These are phyloP conservation scores for Andrena bucephala DNA, from an alignment of 2,888 invertebrate genomes.

Conservation along the genomic window DNA sequence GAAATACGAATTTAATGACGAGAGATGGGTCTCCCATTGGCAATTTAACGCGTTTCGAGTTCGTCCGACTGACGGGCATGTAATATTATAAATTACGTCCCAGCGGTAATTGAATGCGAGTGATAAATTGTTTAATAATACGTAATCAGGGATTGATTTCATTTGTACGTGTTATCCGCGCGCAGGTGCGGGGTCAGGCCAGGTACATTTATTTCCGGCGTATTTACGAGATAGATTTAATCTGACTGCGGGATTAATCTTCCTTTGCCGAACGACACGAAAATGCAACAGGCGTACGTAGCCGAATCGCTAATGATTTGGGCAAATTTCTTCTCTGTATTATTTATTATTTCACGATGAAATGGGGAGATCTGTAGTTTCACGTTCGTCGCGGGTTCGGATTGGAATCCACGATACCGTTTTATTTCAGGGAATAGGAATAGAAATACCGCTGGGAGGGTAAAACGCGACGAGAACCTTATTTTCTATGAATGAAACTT, in stretches of 20 bases:
- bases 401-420: background rate
- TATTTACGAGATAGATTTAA: slow-evolving; percentile 58
- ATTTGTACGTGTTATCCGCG: slow-evolving; percentile 16
- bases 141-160: slow-evolving; percentile 60
- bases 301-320: slow-evolving; percentile 40
- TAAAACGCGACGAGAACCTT: background rate
- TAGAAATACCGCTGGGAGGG: background rate
- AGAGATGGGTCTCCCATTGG: background rate
- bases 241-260: slow-evolving; percentile 54
- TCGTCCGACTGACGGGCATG: background rate
- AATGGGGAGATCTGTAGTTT: background rate
- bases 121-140: slow-evolving; percentile 63
- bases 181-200: background rate
- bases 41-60: slow-evolving; percentile 25
- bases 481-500: slow-evolving; percentile 12
- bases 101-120: slow-evolving; percentile 48
- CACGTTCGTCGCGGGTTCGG: no score
- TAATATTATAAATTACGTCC: slow-evolving; percentile 41
- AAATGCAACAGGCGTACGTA: slow-evolving; percentile 55
- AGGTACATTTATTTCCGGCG: slow-evolving; percentile 49
- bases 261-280: slow-evolving; percentile 44
- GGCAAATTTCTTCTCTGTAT: background rate
- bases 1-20: slow-evolving; percentile 8
- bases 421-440: background rate
- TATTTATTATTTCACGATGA: no score